Evolutionary conservation across 2,888 invertebrate species (phyloP), one percentile per base, ranked within the genome.

Genomic region (Acrocyrtus sp.): DNA sequence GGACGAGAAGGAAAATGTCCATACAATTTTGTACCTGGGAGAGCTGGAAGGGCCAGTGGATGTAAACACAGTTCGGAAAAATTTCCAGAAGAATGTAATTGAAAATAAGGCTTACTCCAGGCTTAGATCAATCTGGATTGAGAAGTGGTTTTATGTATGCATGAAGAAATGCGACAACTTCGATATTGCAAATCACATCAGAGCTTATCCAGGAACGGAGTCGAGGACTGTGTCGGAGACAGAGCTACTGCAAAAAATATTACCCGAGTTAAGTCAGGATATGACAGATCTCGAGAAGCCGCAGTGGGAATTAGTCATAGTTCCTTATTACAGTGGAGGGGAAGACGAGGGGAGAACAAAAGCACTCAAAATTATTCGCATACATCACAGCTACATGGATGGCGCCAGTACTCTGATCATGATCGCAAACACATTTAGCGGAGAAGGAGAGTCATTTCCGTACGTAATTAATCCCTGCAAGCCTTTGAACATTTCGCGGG

Each of bases 271-370:
- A 8, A 41, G 50, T 34, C n/a, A 41, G 1, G 77, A 76, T 41
- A 76, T 79, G 76, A 72, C 74, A 1, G 77, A 69, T 6, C 10
- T 26, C 1, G 27, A 66, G 0, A 72, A 72, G 21, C 80, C 80
- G 3, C 78, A 77, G 26, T 80, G 80, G 80, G 80, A 80, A 47
- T 76, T 74, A 47, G 56, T 80, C 15, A 61, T 79, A 8, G 66
- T 80, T 45, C 77, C 79, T 0, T 41, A 17, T 19, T 68, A 53
- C 17, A 15, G 47, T 17, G 12, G 26, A 6, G 12, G 17, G 4
- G 3, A 8, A 8, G 22, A 5, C 19, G 47, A 24, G 4, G 5
- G n/a, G 6, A 22, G n/a, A 4, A n/a, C 39, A 5, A 53, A 26
- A 34, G 34, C 62, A 50, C 70, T 72, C 10, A 41, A 75, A 41